phyloP scores from a whole-genome alignment of 2,888 invertebrate species.

The Lithophane socia region DNA sequence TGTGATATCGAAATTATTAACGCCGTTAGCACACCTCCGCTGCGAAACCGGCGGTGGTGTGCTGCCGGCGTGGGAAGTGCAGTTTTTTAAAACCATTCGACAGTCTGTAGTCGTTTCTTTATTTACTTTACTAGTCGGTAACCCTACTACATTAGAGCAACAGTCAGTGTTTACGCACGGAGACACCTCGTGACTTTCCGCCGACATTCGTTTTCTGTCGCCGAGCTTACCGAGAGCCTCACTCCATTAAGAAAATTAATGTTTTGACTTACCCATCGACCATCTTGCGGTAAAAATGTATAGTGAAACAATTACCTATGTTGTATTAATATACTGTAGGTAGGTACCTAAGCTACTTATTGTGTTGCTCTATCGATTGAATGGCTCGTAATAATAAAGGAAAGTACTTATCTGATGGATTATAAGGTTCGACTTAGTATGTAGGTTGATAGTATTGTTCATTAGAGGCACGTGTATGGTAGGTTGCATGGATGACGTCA shows the following conservation, averaged over 20 bases:
- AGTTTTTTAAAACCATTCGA: neutral
- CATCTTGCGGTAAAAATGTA: constrained; percentile 71
- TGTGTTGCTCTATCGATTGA: constrained; percentile 49
- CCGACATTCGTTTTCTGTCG: constrained; percentile 80
- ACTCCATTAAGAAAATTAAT: constrained; percentile 91
- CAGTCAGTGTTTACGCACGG: constrained; percentile 85
- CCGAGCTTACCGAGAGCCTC: constrained; percentile 84
- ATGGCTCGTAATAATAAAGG: constrained; percentile 33
- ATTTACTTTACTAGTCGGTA: constrained; percentile 9
- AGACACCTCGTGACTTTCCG: constrained; percentile 81
- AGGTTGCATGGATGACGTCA: constrained; percentile 36
- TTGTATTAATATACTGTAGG: constrained; percentile 24
- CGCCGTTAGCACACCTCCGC: no score
- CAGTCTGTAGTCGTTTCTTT: constrained; percentile 1
- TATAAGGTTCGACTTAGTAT: constrained; percentile 21
- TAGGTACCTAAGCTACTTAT: constrained; percentile 2
- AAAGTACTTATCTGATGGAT: constrained; percentile 36
- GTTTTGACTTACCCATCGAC: constrained; percentile 86
- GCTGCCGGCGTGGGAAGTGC: neutral
- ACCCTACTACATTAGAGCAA: constrained; percentile 72
- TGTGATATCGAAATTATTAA: neutral
- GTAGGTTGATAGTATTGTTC: constrained; percentile 32
- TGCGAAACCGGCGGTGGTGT: no score
- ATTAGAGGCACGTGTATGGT: constrained; percentile 9
- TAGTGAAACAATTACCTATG: constrained; percentile 59